Conservation (phyloP, 2,113 vertebrate genomes). For the Pipra filicauda region DNA sequence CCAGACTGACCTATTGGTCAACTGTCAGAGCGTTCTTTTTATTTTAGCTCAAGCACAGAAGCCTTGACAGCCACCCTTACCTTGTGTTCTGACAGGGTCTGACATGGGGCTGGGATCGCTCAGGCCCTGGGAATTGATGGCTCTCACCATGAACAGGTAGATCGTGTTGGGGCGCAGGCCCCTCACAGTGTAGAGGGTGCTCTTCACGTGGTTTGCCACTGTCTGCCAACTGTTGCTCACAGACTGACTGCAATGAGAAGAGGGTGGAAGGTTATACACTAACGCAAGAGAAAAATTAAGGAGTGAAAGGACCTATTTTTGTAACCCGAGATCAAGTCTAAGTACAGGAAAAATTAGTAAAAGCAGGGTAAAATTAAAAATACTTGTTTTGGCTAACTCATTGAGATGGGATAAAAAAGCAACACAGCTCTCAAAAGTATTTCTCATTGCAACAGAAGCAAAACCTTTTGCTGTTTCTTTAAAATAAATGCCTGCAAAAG, state of each 20-base stretch:
- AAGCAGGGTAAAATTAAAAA: neutral
- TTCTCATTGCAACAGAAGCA: conserved; percentile 28
- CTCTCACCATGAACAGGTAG: conserved; percentile 98
- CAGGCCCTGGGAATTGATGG: conserved; percentile 91
- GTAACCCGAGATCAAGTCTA: neutral
- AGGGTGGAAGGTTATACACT: neutral
- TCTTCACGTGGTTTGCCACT: conserved; percentile 93
- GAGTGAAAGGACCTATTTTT: neutral
- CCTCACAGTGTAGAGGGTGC: conserved; percentile 86
- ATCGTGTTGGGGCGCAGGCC: conserved; percentile 95
- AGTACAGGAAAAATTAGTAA: conserved; percentile 33
- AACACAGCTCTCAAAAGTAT: conserved; percentile 33
- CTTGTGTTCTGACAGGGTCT: conserved; percentile 96
- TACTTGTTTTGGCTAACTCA: conserved; percentile 17
- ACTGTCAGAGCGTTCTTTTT: neutral
- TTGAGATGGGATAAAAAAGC: neutral
- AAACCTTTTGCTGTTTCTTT: conserved; percentile 36
- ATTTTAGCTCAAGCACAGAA: neutral
- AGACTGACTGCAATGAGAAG: conserved; percentile 84
- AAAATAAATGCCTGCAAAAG: conserved; percentile 57
- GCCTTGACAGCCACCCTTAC: conserved; percentile 62
- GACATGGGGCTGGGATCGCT: conserved; percentile 98
- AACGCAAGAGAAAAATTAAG: neutral
- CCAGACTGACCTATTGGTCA: neutral
- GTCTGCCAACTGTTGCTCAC: conserved; percentile 99